Conservation (phyloP, 2,888 invertebrate genomes). For the Cyrtodaria siliqua region DNA sequence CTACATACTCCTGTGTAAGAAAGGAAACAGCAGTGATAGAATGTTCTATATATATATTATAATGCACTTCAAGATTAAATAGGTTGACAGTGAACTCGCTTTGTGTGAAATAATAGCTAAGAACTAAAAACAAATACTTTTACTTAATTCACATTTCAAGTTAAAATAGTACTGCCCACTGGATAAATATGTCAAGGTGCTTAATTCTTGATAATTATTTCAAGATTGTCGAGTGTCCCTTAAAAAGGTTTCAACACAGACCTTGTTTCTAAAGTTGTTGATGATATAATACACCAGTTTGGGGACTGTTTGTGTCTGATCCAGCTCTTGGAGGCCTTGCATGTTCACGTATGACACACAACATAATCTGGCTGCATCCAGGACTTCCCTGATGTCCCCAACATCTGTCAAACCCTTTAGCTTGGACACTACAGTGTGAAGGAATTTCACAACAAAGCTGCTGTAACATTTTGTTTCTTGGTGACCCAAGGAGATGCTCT, state of each 20-base stretch:
- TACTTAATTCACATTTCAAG: too few relatives aligned
- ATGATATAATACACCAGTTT: constrained; percentile 14
- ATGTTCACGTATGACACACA: not conserved
- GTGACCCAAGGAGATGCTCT: not conserved
- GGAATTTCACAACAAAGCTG: constrained; percentile 10
- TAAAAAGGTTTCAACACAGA: not conserved
- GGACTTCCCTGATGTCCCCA: not conserved
- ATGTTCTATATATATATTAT: too few relatives aligned
- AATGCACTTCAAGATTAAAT: too few relatives aligned
- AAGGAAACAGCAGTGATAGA: not conserved
- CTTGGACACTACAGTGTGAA: not conserved
- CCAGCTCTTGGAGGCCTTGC: not conserved
- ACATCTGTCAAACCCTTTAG: constrained; percentile 5
- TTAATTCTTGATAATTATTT: too few relatives aligned
- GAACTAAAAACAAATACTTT: too few relatives aligned
- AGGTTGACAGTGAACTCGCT: too few relatives aligned
- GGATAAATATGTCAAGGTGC: too few relatives aligned
- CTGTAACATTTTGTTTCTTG: constrained; percentile 6
- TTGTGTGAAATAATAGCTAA: too few relatives aligned
- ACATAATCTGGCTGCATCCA: not conserved
- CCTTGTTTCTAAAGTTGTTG: constrained; percentile 2
- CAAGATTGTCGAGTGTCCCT: not conserved
- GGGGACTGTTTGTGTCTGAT: constrained; percentile 2
- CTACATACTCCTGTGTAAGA: not conserved
- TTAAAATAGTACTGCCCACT: too few relatives aligned